Percentiles rank a stretch among this genome's conserved stretches.
Conservation (phyloP, 2,888 invertebrate genomes). For the Noctua fimbriata region DNA sequence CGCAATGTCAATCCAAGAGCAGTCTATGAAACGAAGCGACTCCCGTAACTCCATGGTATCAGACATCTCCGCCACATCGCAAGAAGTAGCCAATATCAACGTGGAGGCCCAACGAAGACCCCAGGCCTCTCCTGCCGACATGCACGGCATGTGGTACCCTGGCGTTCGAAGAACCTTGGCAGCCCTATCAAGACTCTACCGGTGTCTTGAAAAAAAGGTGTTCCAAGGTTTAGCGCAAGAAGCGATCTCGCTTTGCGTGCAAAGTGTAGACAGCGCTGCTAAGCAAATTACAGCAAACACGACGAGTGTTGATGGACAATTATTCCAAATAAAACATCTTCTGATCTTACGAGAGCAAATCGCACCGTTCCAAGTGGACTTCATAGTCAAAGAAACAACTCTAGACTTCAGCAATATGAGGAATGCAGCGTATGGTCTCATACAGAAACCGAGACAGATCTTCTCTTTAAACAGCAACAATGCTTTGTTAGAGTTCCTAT, state of each 20-base stretch:
- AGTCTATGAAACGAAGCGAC: conserved; percentile 91
- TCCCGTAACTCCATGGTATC: conserved; percentile 93
- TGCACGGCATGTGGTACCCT: conserved; percentile 99
- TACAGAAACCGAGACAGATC: conserved; percentile 95
- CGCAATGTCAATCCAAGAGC: conserved; percentile 91
- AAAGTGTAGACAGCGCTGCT: conserved; percentile 96
- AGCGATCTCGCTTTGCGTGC: conserved; percentile 97
- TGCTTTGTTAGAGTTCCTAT: conserved; percentile 96
- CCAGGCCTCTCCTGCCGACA: conserved; percentile 96
- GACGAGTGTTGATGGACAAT: conserved; percentile 96
- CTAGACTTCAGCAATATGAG: conserved; percentile 98
- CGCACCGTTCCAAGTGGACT: conserved; percentile 99
- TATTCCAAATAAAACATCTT: conserved; percentile 99
- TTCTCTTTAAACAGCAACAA: conserved; percentile 97
- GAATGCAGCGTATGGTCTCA: conserved; percentile 94
- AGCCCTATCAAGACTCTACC: conserved; percentile 95
- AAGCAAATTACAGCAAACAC: conserved; percentile 94
- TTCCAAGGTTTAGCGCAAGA: conserved; percentile 99
- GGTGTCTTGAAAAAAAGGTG: conserved; percentile 98
- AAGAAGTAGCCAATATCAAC: conserved; percentile 93
- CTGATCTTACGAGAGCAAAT: conserved; percentile 99
- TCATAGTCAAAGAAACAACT: conserved; percentile 97
- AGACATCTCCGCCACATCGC: conserved; percentile 92
- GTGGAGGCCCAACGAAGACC: conserved; percentile 82
- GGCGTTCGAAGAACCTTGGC: conserved; percentile 98